These are phyloP conservation scores for Stigmatopora nigra DNA, from an alignment of 2,113 vertebrate species.

Conservation along the genomic window DNA sequence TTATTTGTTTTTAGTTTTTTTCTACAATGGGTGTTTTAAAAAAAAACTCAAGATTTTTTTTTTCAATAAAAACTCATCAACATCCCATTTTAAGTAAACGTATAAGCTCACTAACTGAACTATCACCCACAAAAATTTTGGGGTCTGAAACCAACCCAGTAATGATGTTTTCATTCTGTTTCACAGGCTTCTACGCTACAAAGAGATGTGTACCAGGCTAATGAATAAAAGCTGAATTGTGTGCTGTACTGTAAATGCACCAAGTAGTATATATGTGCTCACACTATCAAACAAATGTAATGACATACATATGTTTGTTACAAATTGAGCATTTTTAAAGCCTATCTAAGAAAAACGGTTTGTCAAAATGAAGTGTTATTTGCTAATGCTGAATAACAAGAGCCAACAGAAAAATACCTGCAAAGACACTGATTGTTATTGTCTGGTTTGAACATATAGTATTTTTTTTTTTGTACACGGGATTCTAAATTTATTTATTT, in stretches of 20 bases:
- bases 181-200: not conserved
- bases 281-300: slow-evolving; percentile 23
- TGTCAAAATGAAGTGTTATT: slow-evolving; percentile 21
- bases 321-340: slow-evolving; percentile 17
- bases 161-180: not conserved
- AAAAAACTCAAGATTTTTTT: too few species aligned
- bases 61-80: too few species aligned
- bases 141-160: slow-evolving; percentile 1
- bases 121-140: not conserved
- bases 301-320: slow-evolving; percentile 18
- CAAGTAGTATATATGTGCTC: slow-evolving; percentile 13
- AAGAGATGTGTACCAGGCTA: slow-evolving; percentile 9
- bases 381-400: slow-evolving; percentile 3
- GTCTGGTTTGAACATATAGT: slow-evolving; percentile 26
- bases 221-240: slow-evolving; percentile 7
- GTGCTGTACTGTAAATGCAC: slow-evolving; percentile 25
- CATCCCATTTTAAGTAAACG: not conserved
- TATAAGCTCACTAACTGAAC: not conserved
- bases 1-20: too few species aligned
- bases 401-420: slow-evolving; percentile 2
- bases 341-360: slow-evolving; percentile 15
- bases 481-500: slow-evolving; percentile 60
- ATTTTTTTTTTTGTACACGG: slow-evolving; percentile 40
- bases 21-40: too few species aligned
- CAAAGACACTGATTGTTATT: slow-evolving; percentile 19